Conservation (phyloP, 1,140 invertebrate species). For the Brachionus plicatilis region DNA sequence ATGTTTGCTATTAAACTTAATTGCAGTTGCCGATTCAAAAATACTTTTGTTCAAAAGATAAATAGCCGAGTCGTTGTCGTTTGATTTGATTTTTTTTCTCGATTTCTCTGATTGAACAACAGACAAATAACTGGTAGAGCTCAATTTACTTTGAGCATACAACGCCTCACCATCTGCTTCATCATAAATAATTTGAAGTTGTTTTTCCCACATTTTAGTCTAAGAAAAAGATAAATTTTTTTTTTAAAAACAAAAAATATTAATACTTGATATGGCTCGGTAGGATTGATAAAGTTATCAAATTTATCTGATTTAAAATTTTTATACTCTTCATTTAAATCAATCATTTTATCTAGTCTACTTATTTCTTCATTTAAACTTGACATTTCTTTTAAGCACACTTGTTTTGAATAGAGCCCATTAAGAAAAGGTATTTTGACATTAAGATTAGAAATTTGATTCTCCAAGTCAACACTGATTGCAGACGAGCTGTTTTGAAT, state of each 20-base stretch:
- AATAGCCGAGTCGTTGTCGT: neutral
- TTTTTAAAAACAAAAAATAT: neutral
- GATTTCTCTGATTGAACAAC: neutral
- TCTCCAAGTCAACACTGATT: neutral
- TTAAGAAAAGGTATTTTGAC: neutral
- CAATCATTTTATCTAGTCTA: neutral
- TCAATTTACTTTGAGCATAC: neutral
- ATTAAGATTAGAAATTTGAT: neutral
- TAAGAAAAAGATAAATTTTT: neutral
- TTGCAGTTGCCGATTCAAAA: neutral
- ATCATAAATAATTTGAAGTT: slow-evolving; percentile 36
- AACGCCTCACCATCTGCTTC: neutral
- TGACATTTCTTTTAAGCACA: neutral
- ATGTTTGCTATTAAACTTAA: neutral
- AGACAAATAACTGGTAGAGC: neutral
- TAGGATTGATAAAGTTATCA: neutral
- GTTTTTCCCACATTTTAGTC: slow-evolving; percentile 24
- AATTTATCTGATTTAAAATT: neutral
- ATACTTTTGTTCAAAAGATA: slow-evolving; percentile 21
- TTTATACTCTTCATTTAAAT: neutral
- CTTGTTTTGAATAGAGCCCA: neutral
- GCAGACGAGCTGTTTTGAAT: neutral
- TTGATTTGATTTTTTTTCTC: neutral
- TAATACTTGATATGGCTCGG: neutral
- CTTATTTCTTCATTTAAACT: neutral